Base-by-base conservation (phyloP, 2,888 invertebrate species). In the Disparrhopalites patrizii region DNA sequence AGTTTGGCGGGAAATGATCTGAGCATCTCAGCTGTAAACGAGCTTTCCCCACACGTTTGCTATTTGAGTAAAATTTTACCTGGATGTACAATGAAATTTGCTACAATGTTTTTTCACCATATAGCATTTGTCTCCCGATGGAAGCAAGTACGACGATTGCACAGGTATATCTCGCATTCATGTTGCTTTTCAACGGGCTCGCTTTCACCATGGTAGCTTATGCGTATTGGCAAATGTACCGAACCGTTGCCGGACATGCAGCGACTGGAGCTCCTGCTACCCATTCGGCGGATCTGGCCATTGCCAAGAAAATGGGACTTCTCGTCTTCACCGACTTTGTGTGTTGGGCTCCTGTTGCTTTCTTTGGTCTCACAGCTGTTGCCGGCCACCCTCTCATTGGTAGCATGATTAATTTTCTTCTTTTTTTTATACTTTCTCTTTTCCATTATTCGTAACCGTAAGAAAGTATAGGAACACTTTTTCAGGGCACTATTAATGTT, bases 221-320 rank as follows among this genome's bases (percentile, higher is more conserved):
- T 67, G 93, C 92, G 78, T 93, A 93, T 80, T 86, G 86, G 4
- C 89, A 90, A 79, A 93, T 93, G 78, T 93, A 93, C 80, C 82
- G 88, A 67, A 90, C 91, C 55, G 81, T 93, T 68, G 73, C 74
- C n/a, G 72, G 73, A 43, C 75, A 75, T 55, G 69, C 69, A 5
- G 63, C 58, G 63, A 40, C 43, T 63, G 66, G 72, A 4, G 63
- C 74, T 8, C 68, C 72, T 28, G 73, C 73, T 15, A 79, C 80
- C 28, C 80, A 86, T 77, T 81, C 89, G 74, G 80, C 80, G 50
- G 86, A 88, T 81, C 81, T 87, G 79, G 85, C 88, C 0, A 87
- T 93, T 25, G 93, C 93, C 31, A 91, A 91, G 78, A 88, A 92
- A 77, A 93, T 94, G 91, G 90, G 91, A 0, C 80, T 94, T n/a